Conservation (phyloP, 2,113 vertebrate species). For the Gallinago undulata region DNA sequence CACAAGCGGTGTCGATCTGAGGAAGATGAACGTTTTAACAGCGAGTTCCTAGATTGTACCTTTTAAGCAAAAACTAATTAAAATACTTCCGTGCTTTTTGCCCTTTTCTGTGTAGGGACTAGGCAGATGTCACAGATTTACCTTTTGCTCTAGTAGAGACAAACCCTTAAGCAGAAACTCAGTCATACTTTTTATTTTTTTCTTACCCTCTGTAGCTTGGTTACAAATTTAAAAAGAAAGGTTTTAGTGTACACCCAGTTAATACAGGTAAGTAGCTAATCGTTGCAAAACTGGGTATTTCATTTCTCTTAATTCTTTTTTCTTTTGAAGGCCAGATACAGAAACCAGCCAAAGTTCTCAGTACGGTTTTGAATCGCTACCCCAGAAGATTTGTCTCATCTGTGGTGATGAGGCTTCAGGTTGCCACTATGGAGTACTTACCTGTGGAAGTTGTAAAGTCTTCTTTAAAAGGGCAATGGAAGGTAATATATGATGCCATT, state of each 20-base stretch:
- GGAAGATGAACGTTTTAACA: neutral
- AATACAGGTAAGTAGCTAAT: neutral
- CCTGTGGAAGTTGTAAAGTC: slow-evolving; percentile 98
- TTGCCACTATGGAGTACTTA: slow-evolving; percentile 96
- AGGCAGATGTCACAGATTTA: neutral
- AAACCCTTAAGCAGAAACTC: neutral
- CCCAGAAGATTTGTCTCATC: slow-evolving; percentile 93
- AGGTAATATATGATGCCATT: slow-evolving; percentile 77
- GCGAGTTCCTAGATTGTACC: neutral
- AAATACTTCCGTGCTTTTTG: neutral
- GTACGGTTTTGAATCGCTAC: slow-evolving; percentile 80
- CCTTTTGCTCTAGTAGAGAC: neutral
- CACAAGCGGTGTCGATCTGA: neutral
- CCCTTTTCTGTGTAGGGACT: neutral
- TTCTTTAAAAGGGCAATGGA: slow-evolving; percentile 99
- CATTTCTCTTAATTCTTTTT: slow-evolving; percentile 17
- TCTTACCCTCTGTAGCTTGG: neutral
- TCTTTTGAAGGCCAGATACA: slow-evolving; percentile 72
- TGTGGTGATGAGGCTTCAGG: slow-evolving; percentile 97
- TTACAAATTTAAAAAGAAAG: neutral
- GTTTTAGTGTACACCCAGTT: neutral
- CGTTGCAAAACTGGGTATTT: neutral
- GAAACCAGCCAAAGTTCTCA: slow-evolving; percentile 76
- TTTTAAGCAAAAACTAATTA: neutral
- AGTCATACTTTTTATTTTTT: neutral